Evolutionary conservation across 2,888 invertebrate species (phyloP).

Genomic region (Lysandra coridon): DNA sequence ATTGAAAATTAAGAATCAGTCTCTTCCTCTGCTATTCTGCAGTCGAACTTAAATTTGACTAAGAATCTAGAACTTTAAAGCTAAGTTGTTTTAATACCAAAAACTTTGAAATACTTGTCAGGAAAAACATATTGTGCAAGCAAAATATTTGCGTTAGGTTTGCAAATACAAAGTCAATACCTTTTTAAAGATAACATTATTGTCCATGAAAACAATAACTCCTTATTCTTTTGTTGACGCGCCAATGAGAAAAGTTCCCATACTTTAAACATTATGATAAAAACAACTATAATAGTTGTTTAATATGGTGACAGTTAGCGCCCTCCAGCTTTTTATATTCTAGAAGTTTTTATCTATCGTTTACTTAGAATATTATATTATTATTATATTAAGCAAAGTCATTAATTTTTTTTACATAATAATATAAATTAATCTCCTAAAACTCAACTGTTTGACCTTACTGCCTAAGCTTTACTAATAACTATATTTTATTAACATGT

Average conservation of each 20-base stretch:
- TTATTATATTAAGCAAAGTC: too few relatives aligned
- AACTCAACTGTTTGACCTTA: not conserved
- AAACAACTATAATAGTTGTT: not conserved
- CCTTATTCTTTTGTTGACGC: conserved; percentile 3
- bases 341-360: too few relatives aligned
- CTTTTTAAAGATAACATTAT: not conserved
- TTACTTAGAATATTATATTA: too few relatives aligned
- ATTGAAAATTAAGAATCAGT: not conserved
- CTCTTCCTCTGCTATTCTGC: not conserved
- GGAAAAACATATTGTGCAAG: not conserved
- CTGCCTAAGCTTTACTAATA: not conserved
- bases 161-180: conserved; percentile 6
- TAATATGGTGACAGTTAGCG: not conserved
- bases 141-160: conserved; percentile 6
- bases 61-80: not conserved
- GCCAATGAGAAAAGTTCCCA: not conserved
- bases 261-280: not conserved
- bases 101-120: not conserved
- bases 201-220: conserved; percentile 19
- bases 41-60: not conserved
- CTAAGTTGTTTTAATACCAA: not conserved
- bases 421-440: not conserved
- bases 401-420: too few relatives aligned
- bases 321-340: not conserved
- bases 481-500: not conserved